These are phyloP conservation scores for Tridacna gigas DNA, from an alignment of 2,888 invertebrate species.

Conservation along the genomic window DNA sequence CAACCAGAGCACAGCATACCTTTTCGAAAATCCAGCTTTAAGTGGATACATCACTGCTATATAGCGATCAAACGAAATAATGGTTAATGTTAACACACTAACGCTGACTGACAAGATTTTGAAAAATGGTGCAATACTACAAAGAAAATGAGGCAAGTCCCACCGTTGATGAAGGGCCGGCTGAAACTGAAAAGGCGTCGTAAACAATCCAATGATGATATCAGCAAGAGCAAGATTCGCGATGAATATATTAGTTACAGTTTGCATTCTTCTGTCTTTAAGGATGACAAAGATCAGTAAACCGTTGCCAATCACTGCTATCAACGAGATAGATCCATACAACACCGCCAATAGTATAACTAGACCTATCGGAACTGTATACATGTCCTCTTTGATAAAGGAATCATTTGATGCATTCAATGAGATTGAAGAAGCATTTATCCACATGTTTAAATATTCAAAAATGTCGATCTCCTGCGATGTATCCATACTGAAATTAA, in stretches of 20 bases:
- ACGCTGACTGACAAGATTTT: constrained; percentile 94
- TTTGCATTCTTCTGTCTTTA: constrained; percentile 91
- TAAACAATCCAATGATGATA: constrained; percentile 93
- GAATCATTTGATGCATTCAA: constrained; percentile 2
- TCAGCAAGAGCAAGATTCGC: constrained; percentile 94
- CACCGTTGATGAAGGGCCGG: constrained; percentile 94
- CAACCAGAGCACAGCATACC: constrained; percentile 90
- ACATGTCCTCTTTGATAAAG: constrained; percentile 84
- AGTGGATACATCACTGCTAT: constrained; percentile 85
- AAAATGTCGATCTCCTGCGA: not conserved
- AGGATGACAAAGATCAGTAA: constrained; percentile 94
- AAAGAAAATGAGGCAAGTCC: constrained; percentile 94
- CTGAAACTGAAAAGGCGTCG: constrained; percentile 95
- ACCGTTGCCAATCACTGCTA: constrained; percentile 93
- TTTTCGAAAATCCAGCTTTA: constrained; percentile 89
- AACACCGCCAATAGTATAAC: constrained; percentile 91
- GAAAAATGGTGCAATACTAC: constrained; percentile 94
- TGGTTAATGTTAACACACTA: constrained; percentile 94
- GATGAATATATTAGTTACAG: constrained; percentile 93
- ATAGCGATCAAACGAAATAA: constrained; percentile 94
- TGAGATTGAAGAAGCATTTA: not conserved
- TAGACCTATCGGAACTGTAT: constrained; percentile 91
- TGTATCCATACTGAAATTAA: not conserved
- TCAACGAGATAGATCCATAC: constrained; percentile 92
- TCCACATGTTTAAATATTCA: constrained; percentile 8